Percentiles rank a stretch among this genome's conserved stretches.
Conservation (phyloP, 2,888 invertebrate species). For the Parapristionchus giblindavisi region DNA sequence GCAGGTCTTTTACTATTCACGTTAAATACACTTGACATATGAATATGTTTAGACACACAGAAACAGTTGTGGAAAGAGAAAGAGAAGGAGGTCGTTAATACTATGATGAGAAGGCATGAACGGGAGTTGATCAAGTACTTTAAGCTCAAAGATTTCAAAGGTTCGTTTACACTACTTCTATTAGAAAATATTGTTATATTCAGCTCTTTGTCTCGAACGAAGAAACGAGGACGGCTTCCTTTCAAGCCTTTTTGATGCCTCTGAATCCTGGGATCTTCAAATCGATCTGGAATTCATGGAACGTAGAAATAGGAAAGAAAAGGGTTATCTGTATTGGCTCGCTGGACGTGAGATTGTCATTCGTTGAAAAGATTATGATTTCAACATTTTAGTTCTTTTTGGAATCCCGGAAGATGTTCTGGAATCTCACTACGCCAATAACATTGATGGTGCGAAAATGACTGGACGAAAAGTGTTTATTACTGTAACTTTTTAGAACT, state of each 20-base stretch:
- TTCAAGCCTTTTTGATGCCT: not conserved
- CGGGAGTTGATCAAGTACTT: not conserved
- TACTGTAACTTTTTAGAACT: not conserved
- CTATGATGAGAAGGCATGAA: too few species aligned
- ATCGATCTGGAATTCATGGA: not conserved
- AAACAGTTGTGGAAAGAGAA: too few species aligned
- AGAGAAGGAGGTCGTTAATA: too few species aligned
- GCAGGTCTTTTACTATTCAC: too few species aligned
- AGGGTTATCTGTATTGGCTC: not conserved
- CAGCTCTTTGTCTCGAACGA: not conserved
- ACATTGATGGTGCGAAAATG: not conserved
- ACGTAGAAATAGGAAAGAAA: not conserved
- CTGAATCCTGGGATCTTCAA: not conserved
- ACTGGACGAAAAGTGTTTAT: not conserved
- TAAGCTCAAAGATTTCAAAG: not conserved
- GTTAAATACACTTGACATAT: too few species aligned
- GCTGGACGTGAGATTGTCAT: not conserved
- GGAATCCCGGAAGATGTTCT: not conserved
- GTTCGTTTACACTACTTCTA: not conserved
- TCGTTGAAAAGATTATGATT: not conserved
- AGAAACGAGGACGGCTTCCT: not conserved
- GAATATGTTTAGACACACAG: too few species aligned
- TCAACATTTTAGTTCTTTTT: not conserved
- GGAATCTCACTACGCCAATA: not conserved
- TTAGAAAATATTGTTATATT: not conserved